Evolutionary conservation across 2,888 invertebrate species (phyloP), one percentile per base, ranked within the genome.

Genomic region (Ptychoptera contaminata): DNA sequence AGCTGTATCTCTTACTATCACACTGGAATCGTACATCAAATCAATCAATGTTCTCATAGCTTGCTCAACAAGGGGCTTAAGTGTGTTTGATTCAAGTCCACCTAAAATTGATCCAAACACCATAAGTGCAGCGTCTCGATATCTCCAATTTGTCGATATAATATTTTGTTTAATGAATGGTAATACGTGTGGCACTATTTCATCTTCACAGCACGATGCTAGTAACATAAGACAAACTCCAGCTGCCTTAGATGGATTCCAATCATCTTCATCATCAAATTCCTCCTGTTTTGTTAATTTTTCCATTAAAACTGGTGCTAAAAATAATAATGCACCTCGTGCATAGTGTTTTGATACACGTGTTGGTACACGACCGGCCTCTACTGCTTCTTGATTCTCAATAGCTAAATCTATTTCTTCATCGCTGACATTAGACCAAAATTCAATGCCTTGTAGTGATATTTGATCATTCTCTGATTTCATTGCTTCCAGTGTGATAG

Each of bases 361-460:
- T 16, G 81, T 76, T 15, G 97, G 97, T n/a, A 93, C 85, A 49
- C 88, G 76, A n/a, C 97, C 81, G 55, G 82, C 79, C 63, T 97
- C 97, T 35, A 76, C 75, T 10, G 97, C 96, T 68, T 97, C 97
- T 38, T 84, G 83, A 57, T 87, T 88, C 66, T 96, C 94, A 61
- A 94, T 85, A 2, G 86, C 78, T 51, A 97, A 70, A 67, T 96
- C 96, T 32, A 96, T 91, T 68, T 99, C 98, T 69, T 97, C 98
- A 67, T 99, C 98, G 59, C 97, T 94, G 1, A 98, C 96, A 57
- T 94, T 97, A 5, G 96, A 97, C 98, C 99, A 99, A 69, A 99
- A 99, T 67, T 99, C 98, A 62, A 99, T 97, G 52, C 98, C 98
- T 71, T 97, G 97, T 46, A 97, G 74, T 14, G 93, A 84, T 44